Evolutionary conservation across 2,888 invertebrate genomes (phyloP), one percentile per base, ranked within the genome.

Genomic region (Caradrina clavipalpis): DNA sequence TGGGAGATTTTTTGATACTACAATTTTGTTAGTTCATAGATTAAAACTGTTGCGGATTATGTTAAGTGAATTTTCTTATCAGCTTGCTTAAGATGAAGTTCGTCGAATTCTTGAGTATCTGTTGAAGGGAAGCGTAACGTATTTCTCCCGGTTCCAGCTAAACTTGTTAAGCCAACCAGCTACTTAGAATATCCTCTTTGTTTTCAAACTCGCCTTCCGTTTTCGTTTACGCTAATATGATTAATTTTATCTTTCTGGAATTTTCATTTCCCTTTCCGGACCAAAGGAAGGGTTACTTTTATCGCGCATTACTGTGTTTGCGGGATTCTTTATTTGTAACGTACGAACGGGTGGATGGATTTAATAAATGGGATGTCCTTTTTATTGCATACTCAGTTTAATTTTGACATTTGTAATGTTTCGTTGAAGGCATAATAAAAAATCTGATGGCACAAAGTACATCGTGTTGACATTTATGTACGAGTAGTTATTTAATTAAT

Each of bases 11-110:
- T 2, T 39, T 8, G 3, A 39, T 39, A 8, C 11, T 1, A 13
- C 39, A 39, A 10, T 39, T 39, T 39, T 39, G 8, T 39, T 13
- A 3, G 0, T 35, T 35, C 10, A 7, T 35, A 35, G 26, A 39
- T 39, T 1, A 39, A 39, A 39, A 39, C 39, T 39, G 39, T 15
- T 42, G 15, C 1, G 6, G 42, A 15, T 13, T 42, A 42, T 35
- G 64, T 31, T 72, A 51, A 13, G 35, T 39, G 22, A 61, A 73
- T 71, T 76, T 78, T 67, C 70, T 71, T 65, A 77, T 56, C 21
- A 47, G 65, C 55, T 58, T 54, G 31, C 59, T 22, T 61, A 61
- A 70, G 50, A 66, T 50, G 45, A 10, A 73, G 51, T 66, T 69
- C 45, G 11, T 50, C 15, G 54, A 35, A 66, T 76, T 78, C 61